Evolutionary conservation across 1,140 invertebrate genomes (phyloP).

Genomic region (Orchestia grillus): DNA sequence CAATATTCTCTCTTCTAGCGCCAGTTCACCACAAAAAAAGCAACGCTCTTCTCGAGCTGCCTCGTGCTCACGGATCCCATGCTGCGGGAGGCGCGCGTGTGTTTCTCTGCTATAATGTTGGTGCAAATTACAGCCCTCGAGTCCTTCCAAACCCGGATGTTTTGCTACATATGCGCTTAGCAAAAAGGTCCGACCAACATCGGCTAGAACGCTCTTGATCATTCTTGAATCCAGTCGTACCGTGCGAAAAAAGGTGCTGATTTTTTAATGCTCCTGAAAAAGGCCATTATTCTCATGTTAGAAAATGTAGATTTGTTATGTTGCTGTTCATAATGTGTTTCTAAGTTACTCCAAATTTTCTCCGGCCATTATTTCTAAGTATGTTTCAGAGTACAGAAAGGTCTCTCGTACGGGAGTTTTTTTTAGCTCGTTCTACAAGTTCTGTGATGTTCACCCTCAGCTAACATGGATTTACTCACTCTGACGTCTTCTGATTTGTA

Average conservation of each 20-base stretch:
- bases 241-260: background rate
- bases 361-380: background rate
- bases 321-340: background rate
- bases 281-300: too few relatives aligned
- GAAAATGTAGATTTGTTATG: background rate
- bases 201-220: background rate
- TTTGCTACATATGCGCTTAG: slow-evolving; percentile 14
- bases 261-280: too few relatives aligned
- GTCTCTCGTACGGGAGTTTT: background rate
- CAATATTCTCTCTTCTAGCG: background rate
- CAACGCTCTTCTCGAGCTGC: background rate
- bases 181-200: background rate
- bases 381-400: background rate
- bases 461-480: background rate
- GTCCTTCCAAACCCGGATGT: slow-evolving; percentile 23
- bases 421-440: too few relatives aligned
- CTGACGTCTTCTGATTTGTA: background rate
- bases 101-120: background rate
- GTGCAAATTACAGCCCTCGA: slow-evolving; percentile 20
- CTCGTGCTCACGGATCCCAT: background rate
- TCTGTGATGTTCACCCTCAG: background rate
- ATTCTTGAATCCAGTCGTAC: background rate
- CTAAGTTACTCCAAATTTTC: background rate
- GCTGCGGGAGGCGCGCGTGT: background rate
- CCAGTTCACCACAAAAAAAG: background rate